Evolutionary conservation across 2,113 vertebrate species (phyloP).

Genomic region (Onychorhynchus coronatus): DNA sequence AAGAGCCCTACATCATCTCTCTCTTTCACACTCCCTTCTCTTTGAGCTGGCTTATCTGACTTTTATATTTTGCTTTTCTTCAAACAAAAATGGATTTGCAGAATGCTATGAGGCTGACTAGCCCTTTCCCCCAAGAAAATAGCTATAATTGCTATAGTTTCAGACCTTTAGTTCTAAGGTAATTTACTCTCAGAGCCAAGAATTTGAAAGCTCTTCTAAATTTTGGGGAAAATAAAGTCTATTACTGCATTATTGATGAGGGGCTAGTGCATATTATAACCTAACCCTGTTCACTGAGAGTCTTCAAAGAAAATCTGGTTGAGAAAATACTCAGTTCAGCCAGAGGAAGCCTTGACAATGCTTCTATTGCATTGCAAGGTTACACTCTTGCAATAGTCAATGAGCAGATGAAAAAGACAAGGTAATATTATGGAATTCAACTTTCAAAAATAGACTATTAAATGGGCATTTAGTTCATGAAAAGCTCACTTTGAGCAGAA

Average conservation of each 20-base stretch:
- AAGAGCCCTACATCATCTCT: neutral
- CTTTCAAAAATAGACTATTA: neutral
- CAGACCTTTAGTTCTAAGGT: neutral
- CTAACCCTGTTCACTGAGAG: neutral
- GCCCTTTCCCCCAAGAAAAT: neutral
- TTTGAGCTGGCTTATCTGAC: neutral
- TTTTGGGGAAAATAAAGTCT: neutral
- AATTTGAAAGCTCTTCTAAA: neutral
- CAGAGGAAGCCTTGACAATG: neutral
- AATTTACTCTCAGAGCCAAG: neutral
- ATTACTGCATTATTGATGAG: neutral
- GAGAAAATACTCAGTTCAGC: neutral
- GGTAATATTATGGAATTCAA: neutral
- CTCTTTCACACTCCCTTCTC: accelerated
- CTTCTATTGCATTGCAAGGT: too few species aligned
- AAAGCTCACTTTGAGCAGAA: neutral
- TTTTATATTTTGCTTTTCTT: neutral
- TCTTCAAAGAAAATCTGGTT: neutral
- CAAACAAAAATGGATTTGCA: neutral
- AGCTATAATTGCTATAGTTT: neutral
- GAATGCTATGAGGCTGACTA: neutral
- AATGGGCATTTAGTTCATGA: neutral
- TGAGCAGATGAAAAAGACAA: neutral
- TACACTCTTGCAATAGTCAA: neutral
- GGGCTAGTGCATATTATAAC: neutral